These are phyloP conservation scores for Actias luna DNA, from an alignment of 2,888 invertebrate species.

Conservation along the genomic window DNA sequence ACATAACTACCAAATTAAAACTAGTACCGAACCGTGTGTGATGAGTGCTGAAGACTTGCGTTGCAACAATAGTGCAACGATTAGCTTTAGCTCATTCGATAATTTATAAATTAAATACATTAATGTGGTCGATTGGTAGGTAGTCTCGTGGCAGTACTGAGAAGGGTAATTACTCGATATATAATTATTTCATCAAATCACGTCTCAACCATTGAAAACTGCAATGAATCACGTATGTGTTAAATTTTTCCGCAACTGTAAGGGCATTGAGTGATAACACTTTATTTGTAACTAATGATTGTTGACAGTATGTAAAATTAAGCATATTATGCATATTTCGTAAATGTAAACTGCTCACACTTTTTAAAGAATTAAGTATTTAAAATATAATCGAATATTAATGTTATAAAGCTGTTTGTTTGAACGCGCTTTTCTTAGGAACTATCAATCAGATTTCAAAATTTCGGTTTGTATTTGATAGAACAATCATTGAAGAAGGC, in stretches of 20 bases:
- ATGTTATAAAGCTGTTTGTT: too few species aligned
- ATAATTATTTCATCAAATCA: neutral
- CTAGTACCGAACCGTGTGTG: too few species aligned
- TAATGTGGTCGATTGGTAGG: neutral
- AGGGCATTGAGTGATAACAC: neutral
- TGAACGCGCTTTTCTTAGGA: too few species aligned
- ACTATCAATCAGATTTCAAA: too few species aligned
- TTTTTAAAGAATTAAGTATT: too few species aligned
- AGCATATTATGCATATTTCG: neutral
- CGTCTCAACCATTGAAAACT: neutral
- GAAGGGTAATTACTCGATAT: neutral
- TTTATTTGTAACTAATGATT: neutral
- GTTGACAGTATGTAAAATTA: neutral
- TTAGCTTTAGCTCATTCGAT: neutral
- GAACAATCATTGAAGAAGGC: too few species aligned
- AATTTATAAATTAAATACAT: neutral
- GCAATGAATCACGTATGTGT: constrained; percentile 7
- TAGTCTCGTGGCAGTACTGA: neutral
- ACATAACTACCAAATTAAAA: too few species aligned
- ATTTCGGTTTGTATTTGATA: too few species aligned
- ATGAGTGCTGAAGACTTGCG: neutral
- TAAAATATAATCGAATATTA: too few species aligned
- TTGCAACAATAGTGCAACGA: neutral
- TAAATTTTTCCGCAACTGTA: constrained; percentile 7
- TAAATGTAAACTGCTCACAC: neutral